Evolutionary conservation across 2,113 vertebrate genomes (phyloP).

Genomic region (Mellivora capensis): DNA sequence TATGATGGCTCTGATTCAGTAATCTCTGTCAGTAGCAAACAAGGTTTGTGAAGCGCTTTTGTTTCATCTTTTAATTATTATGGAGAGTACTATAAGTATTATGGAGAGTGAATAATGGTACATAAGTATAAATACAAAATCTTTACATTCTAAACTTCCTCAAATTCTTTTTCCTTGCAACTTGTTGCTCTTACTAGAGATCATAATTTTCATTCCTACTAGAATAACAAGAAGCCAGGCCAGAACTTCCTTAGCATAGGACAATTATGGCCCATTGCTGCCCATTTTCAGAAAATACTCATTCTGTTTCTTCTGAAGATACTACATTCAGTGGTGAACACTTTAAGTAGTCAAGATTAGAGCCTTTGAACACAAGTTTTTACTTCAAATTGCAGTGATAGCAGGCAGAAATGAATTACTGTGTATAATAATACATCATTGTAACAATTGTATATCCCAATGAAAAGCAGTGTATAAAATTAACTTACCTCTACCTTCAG

Average conservation of each 20-base stretch:
- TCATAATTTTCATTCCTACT: neutral
- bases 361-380: neutral
- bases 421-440: neutral
- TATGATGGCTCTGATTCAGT: slow-evolving; percentile 93
- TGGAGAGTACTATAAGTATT: neutral
- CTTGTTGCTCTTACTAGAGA: neutral
- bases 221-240: neutral
- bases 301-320: neutral
- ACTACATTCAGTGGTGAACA: neutral
- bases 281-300: neutral
- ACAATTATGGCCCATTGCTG: neutral
- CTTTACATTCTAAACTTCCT: neutral
- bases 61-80: neutral
- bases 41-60: slow-evolving; percentile 84
- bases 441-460: neutral
- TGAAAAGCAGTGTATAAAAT: neutral
- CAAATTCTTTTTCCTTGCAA: neutral
- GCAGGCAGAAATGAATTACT: neutral
- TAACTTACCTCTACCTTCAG: neutral
- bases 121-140: neutral
- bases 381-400: neutral
- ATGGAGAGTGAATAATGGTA: neutral
- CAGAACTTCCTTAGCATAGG: neutral
- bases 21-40: slow-evolving; percentile 89
- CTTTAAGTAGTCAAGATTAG: neutral